Evolutionary conservation across 2,888 invertebrate genomes (phyloP), one percentile per base, ranked within the genome.

Genomic region (Lasioglossum leucozonium): DNA sequence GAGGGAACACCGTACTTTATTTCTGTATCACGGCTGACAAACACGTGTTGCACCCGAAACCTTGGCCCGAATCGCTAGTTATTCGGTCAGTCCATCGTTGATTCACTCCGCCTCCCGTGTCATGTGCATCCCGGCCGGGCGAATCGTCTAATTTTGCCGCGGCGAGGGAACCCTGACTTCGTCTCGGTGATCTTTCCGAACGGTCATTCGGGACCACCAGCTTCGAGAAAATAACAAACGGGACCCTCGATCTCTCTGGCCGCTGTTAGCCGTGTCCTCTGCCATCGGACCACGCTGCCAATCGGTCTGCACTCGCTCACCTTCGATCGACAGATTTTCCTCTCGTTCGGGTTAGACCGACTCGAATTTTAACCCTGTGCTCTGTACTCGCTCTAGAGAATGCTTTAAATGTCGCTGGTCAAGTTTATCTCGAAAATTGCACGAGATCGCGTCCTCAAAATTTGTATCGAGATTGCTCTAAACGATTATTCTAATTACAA

Each of bases 31-130:
- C 86, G 80, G 86, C 85, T 82, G 87, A 85, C 87, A 79, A 90
- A 88, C 91, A 91, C 88, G 90, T 88, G 88, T 86, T 90, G 88
- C 91, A 91, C 82, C 74, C 77, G 83, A 87, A 92, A 93, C 92
- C 92, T 93, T 93, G 92, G 91, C 92, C 93, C 90, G 90, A 90
- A 93, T 92, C 87, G 84, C 77, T 82, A 85, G 90, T 91, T 88
- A 90, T 88, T 89, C 90, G 91, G 86, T 74, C 89, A 77, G 82
- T 55, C 65, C 77, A 79, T 81, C 81, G 72, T 72, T 77, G 73
- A 42, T 74, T 58, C 62, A 73, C 42, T 44, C 47, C 37, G 72
- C 62, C 30, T 34, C n/a, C 72, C 42, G 67, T 67, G 81, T 73
- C 55, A 34, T 67, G 69, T 65, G 78, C 73, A 74, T 77, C 77